Conservation (phyloP, 2,888 invertebrate genomes). For the Halictus ligatus region DNA sequence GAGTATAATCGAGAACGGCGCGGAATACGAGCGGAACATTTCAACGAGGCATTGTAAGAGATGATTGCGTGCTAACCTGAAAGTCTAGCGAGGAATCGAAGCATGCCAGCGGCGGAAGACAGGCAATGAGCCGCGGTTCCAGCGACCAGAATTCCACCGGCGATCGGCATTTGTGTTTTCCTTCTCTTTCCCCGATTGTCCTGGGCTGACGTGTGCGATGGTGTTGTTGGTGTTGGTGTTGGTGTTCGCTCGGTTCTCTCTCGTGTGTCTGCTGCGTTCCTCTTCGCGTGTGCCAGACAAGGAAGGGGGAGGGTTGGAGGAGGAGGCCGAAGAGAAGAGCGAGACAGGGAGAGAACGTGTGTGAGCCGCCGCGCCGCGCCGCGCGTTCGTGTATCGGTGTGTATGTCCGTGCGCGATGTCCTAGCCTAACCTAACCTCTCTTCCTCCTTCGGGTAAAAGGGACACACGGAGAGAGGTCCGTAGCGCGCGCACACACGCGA, state of each 20-base stretch:
- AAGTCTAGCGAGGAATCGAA: slow-evolving; percentile 86
- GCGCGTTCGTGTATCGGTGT: not conserved
- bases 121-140: slow-evolving; percentile 78
- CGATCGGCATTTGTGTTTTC: slow-evolving; percentile 78
- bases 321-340: slow-evolving; percentile 27
- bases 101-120: slow-evolving; percentile 80
- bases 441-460: slow-evolving; percentile 53
- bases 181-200: slow-evolving; percentile 64
- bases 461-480: slow-evolving; percentile 37
- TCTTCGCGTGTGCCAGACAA: slow-evolving; percentile 45
- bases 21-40: slow-evolving; percentile 22
- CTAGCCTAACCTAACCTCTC: slow-evolving; percentile 73
- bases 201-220: slow-evolving; percentile 37
- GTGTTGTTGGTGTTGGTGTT: slow-evolving; percentile 2
- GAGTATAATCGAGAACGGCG: slow-evolving; percentile 25
- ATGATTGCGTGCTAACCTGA: slow-evolving; percentile 85
- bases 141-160: slow-evolving; percentile 78
- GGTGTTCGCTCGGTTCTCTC: slow-evolving; percentile 41
- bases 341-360: slow-evolving; percentile 39
- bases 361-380: not conserved
- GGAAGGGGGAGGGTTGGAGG: slow-evolving; percentile 21
- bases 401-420: slow-evolving; percentile 29
- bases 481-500: slow-evolving; percentile 22
- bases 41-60: slow-evolving; percentile 38
- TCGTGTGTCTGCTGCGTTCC: slow-evolving; percentile 49